Conservation (phyloP, 1,140 invertebrate species). For the Cydia amplana region DNA sequence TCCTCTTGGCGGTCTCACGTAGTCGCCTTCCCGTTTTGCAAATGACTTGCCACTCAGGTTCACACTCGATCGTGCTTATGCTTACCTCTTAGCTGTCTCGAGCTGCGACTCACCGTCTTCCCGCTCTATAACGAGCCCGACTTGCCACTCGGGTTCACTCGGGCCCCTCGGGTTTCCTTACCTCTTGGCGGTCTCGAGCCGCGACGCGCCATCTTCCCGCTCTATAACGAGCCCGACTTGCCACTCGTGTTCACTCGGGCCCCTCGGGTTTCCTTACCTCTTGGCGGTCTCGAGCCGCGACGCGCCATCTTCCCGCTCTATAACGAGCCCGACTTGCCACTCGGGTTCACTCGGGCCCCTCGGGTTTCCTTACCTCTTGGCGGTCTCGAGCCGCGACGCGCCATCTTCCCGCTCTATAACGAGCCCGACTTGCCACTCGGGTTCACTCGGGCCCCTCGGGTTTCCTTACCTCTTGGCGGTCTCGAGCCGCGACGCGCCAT, state of each 20-base stretch:
- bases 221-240: no score
- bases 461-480: slow-evolving; percentile 69
- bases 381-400: no score
- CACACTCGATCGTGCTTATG: slow-evolving; percentile 32
- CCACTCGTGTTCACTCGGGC: no score
- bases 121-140: slow-evolving; percentile 45
- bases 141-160: slow-evolving; percentile 76
- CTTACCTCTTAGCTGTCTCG: slow-evolving; percentile 72
- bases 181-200: no score
- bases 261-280: no score
- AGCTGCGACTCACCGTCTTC: slow-evolving; percentile 72
- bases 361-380: slow-evolving; percentile 76
- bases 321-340: slow-evolving; percentile 46
- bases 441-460: neutral
- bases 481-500: slow-evolving; percentile 72
- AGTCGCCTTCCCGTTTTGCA: no score
- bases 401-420: no score
- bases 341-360: slow-evolving; percentile 80
- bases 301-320: slow-evolving; percentile 62
- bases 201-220: no score
- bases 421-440: no score
- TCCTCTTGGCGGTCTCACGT: slow-evolving; percentile 19
- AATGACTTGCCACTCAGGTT: neutral
- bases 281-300: slow-evolving; percentile 74
- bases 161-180: no score